phyloP scores from a whole-genome alignment of 2,113 vertebrate genomes.

The Tapirus terrestris region DNA sequence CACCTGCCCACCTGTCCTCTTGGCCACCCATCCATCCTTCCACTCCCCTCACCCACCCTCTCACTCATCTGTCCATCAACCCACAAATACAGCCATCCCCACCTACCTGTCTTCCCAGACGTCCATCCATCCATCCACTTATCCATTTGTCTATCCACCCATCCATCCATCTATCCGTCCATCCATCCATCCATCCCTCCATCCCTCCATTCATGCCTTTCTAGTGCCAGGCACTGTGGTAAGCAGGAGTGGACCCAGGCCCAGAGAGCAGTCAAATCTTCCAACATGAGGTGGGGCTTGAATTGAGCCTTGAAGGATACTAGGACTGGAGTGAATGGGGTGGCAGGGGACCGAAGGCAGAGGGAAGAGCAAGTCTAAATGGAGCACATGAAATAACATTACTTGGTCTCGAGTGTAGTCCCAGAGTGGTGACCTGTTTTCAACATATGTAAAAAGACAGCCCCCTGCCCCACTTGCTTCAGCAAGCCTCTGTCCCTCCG shows the following conservation, averaged over 20 bases:
- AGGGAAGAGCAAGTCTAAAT: too few relatives aligned
- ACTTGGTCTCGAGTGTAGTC: neutral
- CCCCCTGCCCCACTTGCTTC: too few relatives aligned
- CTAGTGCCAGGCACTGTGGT: neutral
- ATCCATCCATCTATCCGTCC: fast-evolving
- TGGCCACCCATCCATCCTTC: neutral
- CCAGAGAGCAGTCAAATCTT: neutral
- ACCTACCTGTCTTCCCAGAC: too few relatives aligned
- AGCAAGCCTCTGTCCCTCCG: neutral
- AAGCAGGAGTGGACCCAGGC: neutral
- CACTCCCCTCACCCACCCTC: neutral
- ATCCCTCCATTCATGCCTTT: fast-evolving
- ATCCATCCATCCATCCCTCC: neutral
- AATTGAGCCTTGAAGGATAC: neutral
- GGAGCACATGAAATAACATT: neutral
- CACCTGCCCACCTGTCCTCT: neutral
- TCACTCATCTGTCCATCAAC: neutral
- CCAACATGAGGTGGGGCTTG: fast-evolving
- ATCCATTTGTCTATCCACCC: fast-evolving
- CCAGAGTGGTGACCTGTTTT: neutral
- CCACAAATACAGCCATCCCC: too few relatives aligned
- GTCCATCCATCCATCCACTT: fast-evolving
- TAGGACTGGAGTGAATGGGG: neutral
- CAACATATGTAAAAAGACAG: neutral
- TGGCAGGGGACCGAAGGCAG: neutral